Evolutionary conservation across 2,797 vertebrate genomes (phyloP).

Genomic region (Stomatorhinus walkeri): DNA sequence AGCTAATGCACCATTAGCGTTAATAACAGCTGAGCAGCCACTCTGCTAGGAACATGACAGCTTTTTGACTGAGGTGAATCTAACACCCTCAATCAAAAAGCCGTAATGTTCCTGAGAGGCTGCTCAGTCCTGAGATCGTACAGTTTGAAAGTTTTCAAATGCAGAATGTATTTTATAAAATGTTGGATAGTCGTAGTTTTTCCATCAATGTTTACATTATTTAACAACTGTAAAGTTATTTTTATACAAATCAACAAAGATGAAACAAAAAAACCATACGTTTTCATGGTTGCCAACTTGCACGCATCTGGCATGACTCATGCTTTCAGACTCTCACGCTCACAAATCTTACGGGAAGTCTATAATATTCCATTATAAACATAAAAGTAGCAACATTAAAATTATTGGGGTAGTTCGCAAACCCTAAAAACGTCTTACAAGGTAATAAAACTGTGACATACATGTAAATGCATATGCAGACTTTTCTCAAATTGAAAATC

Average conservation of each 20-base stretch:
- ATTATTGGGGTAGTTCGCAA: neutral
- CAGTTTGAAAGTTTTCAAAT: neutral
- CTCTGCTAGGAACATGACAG: neutral
- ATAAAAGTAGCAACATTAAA: neutral
- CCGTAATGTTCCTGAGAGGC: neutral
- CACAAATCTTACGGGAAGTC: neutral
- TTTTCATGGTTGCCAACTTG: neutral
- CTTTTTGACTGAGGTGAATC: neutral
- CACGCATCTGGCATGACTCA: neutral
- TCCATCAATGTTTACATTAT: neutral
- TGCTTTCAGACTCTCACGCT: neutral
- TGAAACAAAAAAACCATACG: neutral
- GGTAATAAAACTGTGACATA: neutral
- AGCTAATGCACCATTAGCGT: neutral
- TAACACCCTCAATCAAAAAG: neutral
- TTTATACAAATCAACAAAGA: neutral
- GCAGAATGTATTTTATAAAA: neutral
- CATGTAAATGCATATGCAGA: neutral
- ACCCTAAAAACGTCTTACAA: neutral
- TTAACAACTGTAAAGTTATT: neutral
- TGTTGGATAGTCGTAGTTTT: neutral
- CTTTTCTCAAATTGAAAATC: neutral
- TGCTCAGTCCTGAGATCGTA: neutral
- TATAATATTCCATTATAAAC: neutral
- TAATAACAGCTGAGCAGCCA: neutral